Evolutionary conservation across 2,797 vertebrate species (phyloP).

Genomic region (Muscicapa comitata): DNA sequence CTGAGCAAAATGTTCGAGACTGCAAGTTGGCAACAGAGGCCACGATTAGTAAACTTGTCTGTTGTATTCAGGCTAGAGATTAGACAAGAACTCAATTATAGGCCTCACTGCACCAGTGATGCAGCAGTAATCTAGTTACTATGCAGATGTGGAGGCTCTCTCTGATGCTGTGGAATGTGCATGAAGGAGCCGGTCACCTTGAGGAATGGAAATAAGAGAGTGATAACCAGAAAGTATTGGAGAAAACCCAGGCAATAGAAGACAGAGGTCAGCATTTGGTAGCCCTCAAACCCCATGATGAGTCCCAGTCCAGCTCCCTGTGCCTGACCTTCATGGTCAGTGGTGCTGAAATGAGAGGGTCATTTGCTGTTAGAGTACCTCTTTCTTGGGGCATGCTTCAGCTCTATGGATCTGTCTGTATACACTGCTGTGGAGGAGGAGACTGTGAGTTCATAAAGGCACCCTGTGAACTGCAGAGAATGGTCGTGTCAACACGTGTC

Average conservation of each 20-base stretch:
- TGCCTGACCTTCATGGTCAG: neutral
- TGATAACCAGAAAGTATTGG: neutral
- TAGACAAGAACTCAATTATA: neutral
- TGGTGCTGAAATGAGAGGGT: neutral
- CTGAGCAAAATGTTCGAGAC: neutral
- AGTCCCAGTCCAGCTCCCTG: neutral
- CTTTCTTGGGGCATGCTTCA: neutral
- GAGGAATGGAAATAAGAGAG: neutral
- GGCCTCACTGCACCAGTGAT: neutral
- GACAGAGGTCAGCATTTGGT: neutral
- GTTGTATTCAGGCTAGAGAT: neutral
- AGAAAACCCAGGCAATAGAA: neutral
- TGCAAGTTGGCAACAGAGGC: neutral
- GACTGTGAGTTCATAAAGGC: neutral
- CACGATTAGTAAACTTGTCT: neutral
- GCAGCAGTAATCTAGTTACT: neutral
- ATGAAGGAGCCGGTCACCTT: fast-evolving
- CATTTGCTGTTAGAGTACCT: neutral
- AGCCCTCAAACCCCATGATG: neutral
- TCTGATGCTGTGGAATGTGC: neutral
- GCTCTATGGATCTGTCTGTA: neutral
- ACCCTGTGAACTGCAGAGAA: neutral
- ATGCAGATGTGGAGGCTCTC: neutral
- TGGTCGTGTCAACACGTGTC: conserved; percentile 42
- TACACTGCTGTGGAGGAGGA: neutral